Percentiles rank a stretch among this genome's conserved stretches.
Evolutionary conservation across 2,888 invertebrate genomes (phyloP).

Genomic region (Cephonodes hylas): DNA sequence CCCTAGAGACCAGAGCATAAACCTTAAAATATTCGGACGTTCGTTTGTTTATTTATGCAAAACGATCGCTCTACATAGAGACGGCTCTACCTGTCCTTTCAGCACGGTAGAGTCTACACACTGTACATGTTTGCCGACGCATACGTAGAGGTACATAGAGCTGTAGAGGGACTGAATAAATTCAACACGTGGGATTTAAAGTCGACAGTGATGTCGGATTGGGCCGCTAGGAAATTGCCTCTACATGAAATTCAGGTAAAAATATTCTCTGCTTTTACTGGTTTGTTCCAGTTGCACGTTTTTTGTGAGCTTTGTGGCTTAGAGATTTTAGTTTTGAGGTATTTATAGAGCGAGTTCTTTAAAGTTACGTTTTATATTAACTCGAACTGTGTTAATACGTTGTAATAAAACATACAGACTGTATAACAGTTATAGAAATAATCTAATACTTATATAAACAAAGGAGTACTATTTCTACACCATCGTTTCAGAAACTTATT

Average conservation of each 20-base stretch:
- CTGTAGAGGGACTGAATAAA: conserved; percentile 16
- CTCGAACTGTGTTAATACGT: too few relatives aligned
- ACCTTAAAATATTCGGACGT: not conserved
- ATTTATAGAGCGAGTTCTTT: not conserved
- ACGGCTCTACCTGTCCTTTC: conserved; percentile 3
- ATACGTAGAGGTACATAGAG: not conserved
- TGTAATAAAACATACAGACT: too few relatives aligned
- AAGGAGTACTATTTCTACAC: too few relatives aligned
- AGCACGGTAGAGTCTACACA: not conserved
- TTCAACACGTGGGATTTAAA: conserved; percentile 19
- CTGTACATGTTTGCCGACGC: not conserved
- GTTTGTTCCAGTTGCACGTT: not conserved
- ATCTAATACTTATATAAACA: too few relatives aligned
- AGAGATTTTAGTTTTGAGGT: not conserved
- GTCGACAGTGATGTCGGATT: conserved; percentile 14
- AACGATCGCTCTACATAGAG: not conserved
- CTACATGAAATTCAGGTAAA: conserved; percentile 1
- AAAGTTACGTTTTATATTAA: too few relatives aligned
- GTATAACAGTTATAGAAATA: too few relatives aligned
- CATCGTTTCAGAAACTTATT: too few relatives aligned
- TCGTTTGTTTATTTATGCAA: conserved; percentile 6
- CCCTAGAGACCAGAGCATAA: not conserved
- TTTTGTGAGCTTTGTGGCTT: not conserved
- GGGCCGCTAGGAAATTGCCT: conserved; percentile 8
- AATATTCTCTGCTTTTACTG: conserved; percentile 2